phyloP scores from a whole-genome alignment of 1,140 invertebrate species.

The Pseudoatta argentina region DNA sequence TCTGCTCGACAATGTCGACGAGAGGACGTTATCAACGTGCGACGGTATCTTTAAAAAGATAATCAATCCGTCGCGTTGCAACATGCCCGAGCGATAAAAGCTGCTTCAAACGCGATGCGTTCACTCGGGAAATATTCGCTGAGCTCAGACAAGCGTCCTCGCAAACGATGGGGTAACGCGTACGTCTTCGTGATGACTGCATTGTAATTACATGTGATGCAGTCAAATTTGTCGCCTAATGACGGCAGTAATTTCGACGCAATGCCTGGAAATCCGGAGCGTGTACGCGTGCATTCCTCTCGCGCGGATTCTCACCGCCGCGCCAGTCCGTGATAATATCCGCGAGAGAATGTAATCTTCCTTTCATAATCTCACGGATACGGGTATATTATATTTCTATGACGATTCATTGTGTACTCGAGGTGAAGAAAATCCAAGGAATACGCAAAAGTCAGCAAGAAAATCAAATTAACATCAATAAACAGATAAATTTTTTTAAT shows the following conservation, averaged over 20 bases:
- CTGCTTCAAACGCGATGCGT: slow-evolving; percentile 38
- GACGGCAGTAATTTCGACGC: neutral
- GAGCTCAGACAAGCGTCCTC: neutral
- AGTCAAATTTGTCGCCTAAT: slow-evolving; percentile 56
- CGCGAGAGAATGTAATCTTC: neutral
- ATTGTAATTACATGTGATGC: slow-evolving; percentile 24
- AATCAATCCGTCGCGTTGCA: slow-evolving; percentile 12
- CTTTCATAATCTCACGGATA: slow-evolving; percentile 3
- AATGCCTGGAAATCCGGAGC: slow-evolving; percentile 16
- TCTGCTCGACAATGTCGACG: neutral
- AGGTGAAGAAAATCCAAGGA: too few species aligned
- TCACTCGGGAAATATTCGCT: slow-evolving; percentile 51
- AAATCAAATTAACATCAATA: too few species aligned
- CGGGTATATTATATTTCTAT: neutral
- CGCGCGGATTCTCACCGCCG: slow-evolving; percentile 24
- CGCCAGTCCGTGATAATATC: neutral
- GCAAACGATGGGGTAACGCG: slow-evolving; percentile 40
- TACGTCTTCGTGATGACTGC: slow-evolving; percentile 34
- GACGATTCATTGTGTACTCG: neutral
- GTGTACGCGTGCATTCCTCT: neutral
- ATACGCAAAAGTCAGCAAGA: too few species aligned
- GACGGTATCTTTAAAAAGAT: neutral
- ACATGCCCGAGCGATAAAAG: slow-evolving; percentile 1
- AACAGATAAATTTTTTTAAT: too few species aligned
- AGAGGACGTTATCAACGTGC: slow-evolving; percentile 11